Conservation (phyloP, 2,888 invertebrate genomes). For the Hyposoter dolosus region DNA sequence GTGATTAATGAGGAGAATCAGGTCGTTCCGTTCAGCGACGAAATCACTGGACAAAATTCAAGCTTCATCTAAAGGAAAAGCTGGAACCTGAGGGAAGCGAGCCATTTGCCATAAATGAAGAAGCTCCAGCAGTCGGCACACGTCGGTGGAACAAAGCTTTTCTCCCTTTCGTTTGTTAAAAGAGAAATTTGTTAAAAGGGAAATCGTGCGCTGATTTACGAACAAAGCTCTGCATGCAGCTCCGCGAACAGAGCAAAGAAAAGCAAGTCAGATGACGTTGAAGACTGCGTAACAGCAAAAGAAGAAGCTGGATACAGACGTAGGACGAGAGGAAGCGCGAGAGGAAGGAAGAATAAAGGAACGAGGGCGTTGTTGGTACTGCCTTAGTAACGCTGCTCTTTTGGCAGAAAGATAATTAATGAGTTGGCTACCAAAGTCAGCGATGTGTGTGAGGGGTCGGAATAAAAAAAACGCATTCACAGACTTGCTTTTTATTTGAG, state of each 20-base stretch:
- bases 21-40: not conserved
- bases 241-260: not conserved
- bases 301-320: not conserved
- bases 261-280: conserved; percentile 15
- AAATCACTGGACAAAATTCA: not conserved
- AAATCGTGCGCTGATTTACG: conserved; percentile 34
- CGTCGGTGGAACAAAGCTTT: conserved; percentile 30
- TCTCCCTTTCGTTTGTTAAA: conserved; percentile 17
- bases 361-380: conserved; percentile 24
- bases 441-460: conserved; percentile 24
- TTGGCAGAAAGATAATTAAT: conserved; percentile 65
- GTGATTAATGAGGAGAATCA: not conserved
- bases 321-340: not conserved
- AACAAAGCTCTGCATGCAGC: conserved; percentile 43
- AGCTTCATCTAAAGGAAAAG: not conserved
- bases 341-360: conserved; percentile 20
- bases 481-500: not conserved
- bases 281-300: not conserved
- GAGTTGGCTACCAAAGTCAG: conserved; percentile 20
- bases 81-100: conserved; percentile 10
- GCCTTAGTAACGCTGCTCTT: conserved; percentile 48
- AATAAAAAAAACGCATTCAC: conserved; percentile 15
- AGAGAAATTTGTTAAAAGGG: conserved; percentile 33
- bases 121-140: not conserved
- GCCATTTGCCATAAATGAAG: conserved; percentile 15